Evolutionary conservation across 2,888 invertebrate species (phyloP).

Genomic region (Adineta ricciae): DNA sequence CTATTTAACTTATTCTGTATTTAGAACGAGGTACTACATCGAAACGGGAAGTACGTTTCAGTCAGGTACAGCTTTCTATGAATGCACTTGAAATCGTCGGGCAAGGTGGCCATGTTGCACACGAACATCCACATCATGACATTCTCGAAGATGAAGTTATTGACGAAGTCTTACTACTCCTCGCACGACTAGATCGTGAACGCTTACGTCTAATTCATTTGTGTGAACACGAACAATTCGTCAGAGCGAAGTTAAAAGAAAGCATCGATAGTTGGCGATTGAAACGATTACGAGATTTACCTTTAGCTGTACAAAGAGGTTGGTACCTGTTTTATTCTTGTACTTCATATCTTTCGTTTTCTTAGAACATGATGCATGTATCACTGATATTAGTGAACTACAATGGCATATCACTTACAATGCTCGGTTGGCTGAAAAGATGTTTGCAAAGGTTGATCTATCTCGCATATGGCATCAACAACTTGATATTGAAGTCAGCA

Average conservation of each 20-base stretch:
- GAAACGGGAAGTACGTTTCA: background rate
- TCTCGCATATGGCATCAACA: constrained; percentile 22
- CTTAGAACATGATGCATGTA: constrained; percentile 32
- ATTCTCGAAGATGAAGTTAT: constrained; percentile 4
- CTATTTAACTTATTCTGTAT: background rate
- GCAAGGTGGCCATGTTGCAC: background rate
- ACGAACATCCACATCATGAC: background rate
- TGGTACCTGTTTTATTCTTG: too few relatives aligned
- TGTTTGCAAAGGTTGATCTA: constrained; percentile 25
- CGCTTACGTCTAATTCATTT: constrained; percentile 21
- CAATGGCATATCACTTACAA: constrained; percentile 33
- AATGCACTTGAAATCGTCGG: background rate
- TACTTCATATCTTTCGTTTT: too few relatives aligned
- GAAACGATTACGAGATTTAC: constrained; percentile 29
- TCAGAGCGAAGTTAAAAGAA: background rate
- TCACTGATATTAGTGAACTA: constrained; percentile 27
- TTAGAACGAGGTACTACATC: background rate
- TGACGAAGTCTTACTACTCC: constrained; percentile 26
- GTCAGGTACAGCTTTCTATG: background rate
- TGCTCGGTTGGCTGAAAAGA: constrained; percentile 21
- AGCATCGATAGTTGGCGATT: constrained; percentile 27
- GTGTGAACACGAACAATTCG: constrained; percentile 7
- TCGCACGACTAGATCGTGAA: constrained; percentile 30
- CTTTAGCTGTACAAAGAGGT: constrained; percentile 24
- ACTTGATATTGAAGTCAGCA: constrained; percentile 18